A percentile compares a stretch with the other conserved stretches of the same genome.
These are phyloP conservation scores for Brachionus rubens DNA, from an alignment of 1,140 invertebrate species.

Conservation along the genomic window DNA sequence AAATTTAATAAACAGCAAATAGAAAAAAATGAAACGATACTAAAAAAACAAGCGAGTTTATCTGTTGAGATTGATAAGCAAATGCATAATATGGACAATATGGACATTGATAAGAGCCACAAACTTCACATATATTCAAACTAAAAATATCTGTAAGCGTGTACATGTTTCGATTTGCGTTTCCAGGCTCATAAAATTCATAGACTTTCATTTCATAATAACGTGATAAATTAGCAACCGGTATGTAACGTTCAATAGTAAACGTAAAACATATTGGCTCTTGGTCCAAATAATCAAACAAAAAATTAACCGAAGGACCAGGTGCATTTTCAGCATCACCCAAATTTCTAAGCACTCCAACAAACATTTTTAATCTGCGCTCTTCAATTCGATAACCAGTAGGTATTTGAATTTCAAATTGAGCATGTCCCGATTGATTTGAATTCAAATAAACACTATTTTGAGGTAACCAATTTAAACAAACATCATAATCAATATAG, in stretches of 20 bases:
- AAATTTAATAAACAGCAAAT: too few species aligned
- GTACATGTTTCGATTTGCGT: conserved; percentile 86
- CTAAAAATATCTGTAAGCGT: conserved; percentile 80
- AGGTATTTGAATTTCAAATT: conserved; percentile 83
- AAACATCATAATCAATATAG: conserved; percentile 65
- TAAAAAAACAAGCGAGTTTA: too few species aligned
- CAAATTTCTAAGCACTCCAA: neutral
- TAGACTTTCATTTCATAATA: conserved; percentile 84
- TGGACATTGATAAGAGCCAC: conserved; percentile 92
- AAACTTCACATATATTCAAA: conserved; percentile 93
- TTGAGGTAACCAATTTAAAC: conserved; percentile 51
- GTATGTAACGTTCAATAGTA: conserved; percentile 86
- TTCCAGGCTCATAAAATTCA: conserved; percentile 92
- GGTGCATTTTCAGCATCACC: conserved; percentile 40
- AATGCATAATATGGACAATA: conserved; percentile 71
- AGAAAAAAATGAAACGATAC: too few species aligned
- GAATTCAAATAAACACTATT: conserved; percentile 72
- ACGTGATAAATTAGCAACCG: conserved; percentile 90
- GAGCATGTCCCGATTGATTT: conserved; percentile 79
- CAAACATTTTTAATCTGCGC: conserved; percentile 4
- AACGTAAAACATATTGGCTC: conserved; percentile 84
- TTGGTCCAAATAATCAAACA: conserved; percentile 49
- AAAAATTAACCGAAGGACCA: neutral
- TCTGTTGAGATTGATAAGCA: too few species aligned
- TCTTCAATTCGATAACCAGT: conserved; percentile 71